Conservation (phyloP, 2,888 invertebrate species). For the Cremastinae sp. region DNA sequence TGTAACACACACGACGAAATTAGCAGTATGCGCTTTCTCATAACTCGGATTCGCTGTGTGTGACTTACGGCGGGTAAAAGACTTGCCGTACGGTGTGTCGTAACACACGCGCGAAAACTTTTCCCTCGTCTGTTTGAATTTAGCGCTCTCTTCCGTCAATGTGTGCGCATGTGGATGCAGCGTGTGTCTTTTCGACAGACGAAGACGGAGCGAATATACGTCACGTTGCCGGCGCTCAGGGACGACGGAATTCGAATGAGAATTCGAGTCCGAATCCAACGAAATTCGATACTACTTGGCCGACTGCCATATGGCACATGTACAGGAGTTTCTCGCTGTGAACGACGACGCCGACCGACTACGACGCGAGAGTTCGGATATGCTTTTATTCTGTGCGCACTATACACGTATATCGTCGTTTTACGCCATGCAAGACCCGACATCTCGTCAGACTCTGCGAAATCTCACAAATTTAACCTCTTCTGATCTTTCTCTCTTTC, state of each 20-base stretch:
- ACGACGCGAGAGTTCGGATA: conserved; percentile 38
- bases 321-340: conserved; percentile 22
- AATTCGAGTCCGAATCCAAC: conserved; percentile 63
- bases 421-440: conserved; percentile 26
- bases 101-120: conserved; percentile 7
- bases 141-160: neutral
- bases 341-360: conserved; percentile 21
- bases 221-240: conserved; percentile 36
- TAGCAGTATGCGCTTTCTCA: conserved; percentile 48
- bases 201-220: conserved; percentile 32
- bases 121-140: conserved; percentile 1
- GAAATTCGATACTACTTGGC: conserved; percentile 67
- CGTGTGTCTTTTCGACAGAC: conserved; percentile 39
- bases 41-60: conserved; percentile 32
- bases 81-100: neutral
- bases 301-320: conserved; percentile 61
- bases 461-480: conserved; percentile 21
- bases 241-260: conserved; percentile 63
- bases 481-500: conserved; percentile 3
- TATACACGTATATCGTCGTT: conserved; percentile 19
- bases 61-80: conserved; percentile 6
- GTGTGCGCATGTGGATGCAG: conserved; percentile 3
- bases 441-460: conserved; percentile 33
- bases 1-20: conserved; percentile 39
- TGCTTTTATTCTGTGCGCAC: conserved; percentile 30